A percentile compares a stretch with the other conserved stretches of the same genome.
These are phyloP conservation scores for Tribolium castaneum DNA, from an alignment of 1,140 invertebrate genomes.

Conservation along the genomic window DNA sequence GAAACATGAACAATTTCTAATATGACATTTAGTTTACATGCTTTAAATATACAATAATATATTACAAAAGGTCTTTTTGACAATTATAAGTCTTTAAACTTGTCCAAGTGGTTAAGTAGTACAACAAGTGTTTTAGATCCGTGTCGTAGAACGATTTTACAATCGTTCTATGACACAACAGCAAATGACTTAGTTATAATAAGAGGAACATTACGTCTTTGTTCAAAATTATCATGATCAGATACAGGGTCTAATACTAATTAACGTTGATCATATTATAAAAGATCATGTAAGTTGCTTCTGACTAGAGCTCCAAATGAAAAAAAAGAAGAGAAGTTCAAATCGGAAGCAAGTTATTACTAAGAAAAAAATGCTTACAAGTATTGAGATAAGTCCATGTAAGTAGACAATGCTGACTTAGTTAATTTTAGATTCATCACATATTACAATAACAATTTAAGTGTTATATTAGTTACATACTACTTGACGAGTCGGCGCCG, in stretches of 20 bases:
- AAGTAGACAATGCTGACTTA: constrained; percentile 60
- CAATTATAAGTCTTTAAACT: constrained; percentile 60
- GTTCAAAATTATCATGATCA: constrained; percentile 62
- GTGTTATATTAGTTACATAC: constrained; percentile 54
- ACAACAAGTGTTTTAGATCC: constrained; percentile 53
- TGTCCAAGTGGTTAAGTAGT: constrained; percentile 60
- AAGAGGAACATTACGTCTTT: constrained; percentile 66
- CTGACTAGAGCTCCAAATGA: constrained; percentile 20
- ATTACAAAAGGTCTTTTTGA: constrained; percentile 62
- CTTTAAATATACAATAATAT: constrained; percentile 62
- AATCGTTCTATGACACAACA: constrained; percentile 28
- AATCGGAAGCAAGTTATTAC: constrained; percentile 32
- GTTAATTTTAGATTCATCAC: constrained; percentile 61
- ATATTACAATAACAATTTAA: constrained; percentile 56
- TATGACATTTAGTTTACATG: constrained; percentile 60
- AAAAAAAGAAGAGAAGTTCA: constrained; percentile 31
- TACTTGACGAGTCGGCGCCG: constrained; percentile 53
- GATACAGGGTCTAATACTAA: constrained; percentile 40
- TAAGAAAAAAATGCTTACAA: constrained; percentile 45
- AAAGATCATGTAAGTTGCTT: constrained; percentile 37
- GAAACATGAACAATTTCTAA: constrained; percentile 62
- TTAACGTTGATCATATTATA: constrained; percentile 42
- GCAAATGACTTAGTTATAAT: constrained; percentile 65
- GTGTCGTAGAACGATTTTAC: constrained; percentile 36
- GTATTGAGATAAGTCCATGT: constrained; percentile 51